A percentile compares a stretch with the other conserved stretches of the same genome.
Evolutionary conservation across 2,888 invertebrate genomes (phyloP).

Genomic region (Tetragonula carbonaria): DNA sequence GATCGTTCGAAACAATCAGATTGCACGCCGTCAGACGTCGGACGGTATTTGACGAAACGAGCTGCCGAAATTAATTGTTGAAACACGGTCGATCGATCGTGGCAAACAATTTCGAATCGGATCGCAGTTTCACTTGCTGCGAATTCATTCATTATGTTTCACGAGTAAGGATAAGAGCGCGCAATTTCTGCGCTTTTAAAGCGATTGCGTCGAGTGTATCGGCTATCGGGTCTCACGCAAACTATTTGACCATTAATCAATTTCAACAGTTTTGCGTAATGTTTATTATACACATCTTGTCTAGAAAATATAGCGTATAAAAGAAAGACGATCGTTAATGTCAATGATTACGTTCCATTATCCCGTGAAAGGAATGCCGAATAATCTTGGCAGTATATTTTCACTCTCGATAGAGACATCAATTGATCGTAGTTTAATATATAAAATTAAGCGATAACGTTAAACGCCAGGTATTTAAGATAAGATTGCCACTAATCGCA

Average conservation of each 20-base stretch:
- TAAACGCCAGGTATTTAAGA: neutral
- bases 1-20: conserved; percentile 59
- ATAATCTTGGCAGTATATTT: neutral
- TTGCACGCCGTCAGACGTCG: too few species aligned
- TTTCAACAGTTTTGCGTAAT: neutral
- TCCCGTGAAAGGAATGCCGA: neutral
- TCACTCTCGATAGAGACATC: neutral
- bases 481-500: too few species aligned
- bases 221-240: conserved; percentile 6
- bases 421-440: neutral
- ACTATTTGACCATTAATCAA: conserved; percentile 5
- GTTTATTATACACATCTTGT: neutral
- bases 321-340: neutral
- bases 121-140: neutral
- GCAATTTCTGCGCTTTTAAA: neutral
- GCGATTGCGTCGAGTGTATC: neutral
- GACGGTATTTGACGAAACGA: conserved; percentile 18
- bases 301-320: neutral
- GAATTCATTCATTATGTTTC: neutral
- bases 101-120: neutral
- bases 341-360: neutral
- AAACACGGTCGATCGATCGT: neutral
- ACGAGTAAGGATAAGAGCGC: conserved; percentile 9
- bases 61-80: conserved; percentile 11
- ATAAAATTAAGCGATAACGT: neutral